Conservation (phyloP, 2,113 vertebrate species). For the Pterocles gutturalis region DNA sequence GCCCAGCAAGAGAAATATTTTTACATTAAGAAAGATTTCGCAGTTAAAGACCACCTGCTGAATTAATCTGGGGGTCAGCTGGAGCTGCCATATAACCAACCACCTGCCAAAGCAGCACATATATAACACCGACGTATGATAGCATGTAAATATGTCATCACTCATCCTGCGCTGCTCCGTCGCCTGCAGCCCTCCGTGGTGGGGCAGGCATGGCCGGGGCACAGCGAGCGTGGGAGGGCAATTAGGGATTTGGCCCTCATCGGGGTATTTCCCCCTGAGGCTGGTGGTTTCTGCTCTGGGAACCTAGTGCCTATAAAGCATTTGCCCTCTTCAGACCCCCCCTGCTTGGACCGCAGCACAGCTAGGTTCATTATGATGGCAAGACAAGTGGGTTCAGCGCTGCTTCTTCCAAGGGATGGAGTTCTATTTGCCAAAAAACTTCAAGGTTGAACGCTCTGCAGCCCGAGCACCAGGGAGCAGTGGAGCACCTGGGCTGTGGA, state of each 20-base stretch:
- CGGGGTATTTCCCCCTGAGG: not conserved
- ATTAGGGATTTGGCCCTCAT: not conserved
- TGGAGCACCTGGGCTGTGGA: accelerated
- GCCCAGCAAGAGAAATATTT: slow-evolving; percentile 40
- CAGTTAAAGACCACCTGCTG: slow-evolving; percentile 28
- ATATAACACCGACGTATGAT: not conserved
- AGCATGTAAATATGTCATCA: not conserved
- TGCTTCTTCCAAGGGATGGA: not conserved
- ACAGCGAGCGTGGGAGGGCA: not conserved
- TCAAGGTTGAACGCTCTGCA: not conserved
- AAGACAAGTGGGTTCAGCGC: not conserved
- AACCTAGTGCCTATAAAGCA: not conserved
- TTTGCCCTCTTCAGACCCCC: not conserved
- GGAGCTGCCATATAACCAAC: not conserved
- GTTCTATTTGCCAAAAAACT: not conserved
- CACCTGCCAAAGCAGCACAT: not conserved
- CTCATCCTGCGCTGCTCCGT: not conserved
- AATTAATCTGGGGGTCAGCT: slow-evolving; percentile 57
- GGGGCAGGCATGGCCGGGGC: accelerated
- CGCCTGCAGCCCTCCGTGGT: not conserved
- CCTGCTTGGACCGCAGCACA: accelerated
- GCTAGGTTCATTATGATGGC: not conserved
- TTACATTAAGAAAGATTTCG: slow-evolving; percentile 34
- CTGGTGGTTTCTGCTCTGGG: not conserved
- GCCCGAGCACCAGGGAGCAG: accelerated